These are phyloP conservation scores for Drosophila pandora DNA, from an alignment of 1,140 invertebrate genomes.

Conservation along the genomic window DNA sequence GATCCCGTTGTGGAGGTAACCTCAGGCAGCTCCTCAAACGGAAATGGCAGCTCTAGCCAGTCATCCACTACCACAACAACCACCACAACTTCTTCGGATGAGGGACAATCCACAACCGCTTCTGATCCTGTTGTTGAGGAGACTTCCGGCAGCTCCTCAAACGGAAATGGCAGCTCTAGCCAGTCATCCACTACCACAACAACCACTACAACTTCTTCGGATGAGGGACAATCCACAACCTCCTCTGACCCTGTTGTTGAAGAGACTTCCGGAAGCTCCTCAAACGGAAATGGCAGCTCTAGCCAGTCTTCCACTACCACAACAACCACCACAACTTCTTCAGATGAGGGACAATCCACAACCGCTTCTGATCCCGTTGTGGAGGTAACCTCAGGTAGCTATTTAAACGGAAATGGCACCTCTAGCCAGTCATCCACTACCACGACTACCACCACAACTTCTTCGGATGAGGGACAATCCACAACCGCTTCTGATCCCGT, in stretches of 20 bases:
- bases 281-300: neutral
- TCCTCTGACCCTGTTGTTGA: constrained; percentile 1
- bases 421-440: neutral
- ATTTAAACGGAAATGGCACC: neutral
- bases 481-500: neutral
- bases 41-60: neutral
- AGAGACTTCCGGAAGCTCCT: neutral
- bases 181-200: constrained; percentile 1
- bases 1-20: neutral
- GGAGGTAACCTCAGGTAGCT: neutral
- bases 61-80: constrained; percentile 1
- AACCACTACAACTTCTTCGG: neutral
- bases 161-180: neutral
- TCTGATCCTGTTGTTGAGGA: constrained; percentile 1
- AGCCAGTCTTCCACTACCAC: constrained; percentile 3
- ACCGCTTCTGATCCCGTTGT: neutral
- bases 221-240: constrained; percentile 1
- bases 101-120: neutral
- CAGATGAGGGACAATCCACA: neutral
- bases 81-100: constrained; percentile 4
- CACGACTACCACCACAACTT: constrained; percentile 8
- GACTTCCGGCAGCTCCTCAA: neutral
- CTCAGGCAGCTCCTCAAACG: neutral
- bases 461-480: neutral
- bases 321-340: constrained; percentile 1